Evolutionary conservation across 2,888 invertebrate species (phyloP).

Genomic region (Sylvicola cinctus): DNA sequence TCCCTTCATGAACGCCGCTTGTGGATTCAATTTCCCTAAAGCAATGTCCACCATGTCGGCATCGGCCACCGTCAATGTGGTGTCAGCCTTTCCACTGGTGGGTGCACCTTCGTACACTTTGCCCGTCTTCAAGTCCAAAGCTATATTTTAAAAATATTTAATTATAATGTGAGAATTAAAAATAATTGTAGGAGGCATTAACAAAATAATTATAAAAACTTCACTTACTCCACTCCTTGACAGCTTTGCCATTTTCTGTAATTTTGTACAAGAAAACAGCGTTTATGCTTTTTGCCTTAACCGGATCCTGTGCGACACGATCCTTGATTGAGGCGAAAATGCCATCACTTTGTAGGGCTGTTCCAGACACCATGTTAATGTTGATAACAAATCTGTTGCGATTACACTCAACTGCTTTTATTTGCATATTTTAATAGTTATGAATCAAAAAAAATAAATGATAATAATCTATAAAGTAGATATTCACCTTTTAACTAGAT

Average conservation of each 20-base stretch:
- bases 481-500: no score
- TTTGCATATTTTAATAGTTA: no score
- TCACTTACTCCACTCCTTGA: constrained; percentile 76
- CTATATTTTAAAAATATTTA: no score
- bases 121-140: constrained; percentile 67
- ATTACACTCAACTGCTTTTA: no score
- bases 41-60: constrained; percentile 66
- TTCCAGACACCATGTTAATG: no score
- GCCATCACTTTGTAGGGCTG: constrained; percentile 59
- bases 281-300: constrained; percentile 55
- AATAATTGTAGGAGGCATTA: no score
- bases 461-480: no score
- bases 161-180: no score
- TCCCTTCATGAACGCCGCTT: constrained; percentile 78
- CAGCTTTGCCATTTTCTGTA: constrained; percentile 57
- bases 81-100: constrained; percentile 63
- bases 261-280: constrained; percentile 74
- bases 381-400: no score
- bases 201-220: no score
- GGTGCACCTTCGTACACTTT: constrained; percentile 52
- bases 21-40: constrained; percentile 56
- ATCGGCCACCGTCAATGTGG: constrained; percentile 69
- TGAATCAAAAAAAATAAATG: no score
- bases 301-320: constrained; percentile 47
- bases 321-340: constrained; percentile 56